Base-by-base conservation (phyloP, 2,113 vertebrate genomes). In the Nematolebias whitei region DNA sequence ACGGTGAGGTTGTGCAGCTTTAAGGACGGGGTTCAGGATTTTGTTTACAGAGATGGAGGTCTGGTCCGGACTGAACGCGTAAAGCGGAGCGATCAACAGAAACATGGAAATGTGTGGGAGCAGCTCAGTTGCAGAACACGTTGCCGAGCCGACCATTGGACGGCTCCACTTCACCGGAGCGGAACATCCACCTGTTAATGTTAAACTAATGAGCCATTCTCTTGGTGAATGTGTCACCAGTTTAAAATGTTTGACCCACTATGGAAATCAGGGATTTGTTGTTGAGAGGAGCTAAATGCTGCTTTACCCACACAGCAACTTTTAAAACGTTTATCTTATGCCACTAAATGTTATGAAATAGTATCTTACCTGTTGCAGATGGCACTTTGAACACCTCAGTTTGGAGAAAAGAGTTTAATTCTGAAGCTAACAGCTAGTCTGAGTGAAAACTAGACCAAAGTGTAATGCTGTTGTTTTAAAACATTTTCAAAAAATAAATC, bases 181-280 rank as follows among this genome's bases (percentile, higher is more conserved):
- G 87, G 76, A 91, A 92, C 90, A 94, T 91, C 82, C 71, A 68
- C 86, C 86, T 89, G 91, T 92, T 93, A 94, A 93, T 92, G 88
- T 89, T 90, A 90, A 90, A 91, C 91, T 92, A 92, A 87, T 90
- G 87, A 92, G 87, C 63, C 63, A 81, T 68, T 85, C 88, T 87
- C 87, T 85, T 63, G 77, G 87, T 90, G 87, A 82, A 86, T 65
- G 63, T 72, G 57, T 90, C 86, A 92, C 90, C 86, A 18, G 50
- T 55, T 68, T 57, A 49, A 83, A 75, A 66, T 49, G 52, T 47
- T 48, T 49, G 51, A 65, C 47, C 23, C 61, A 55, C 9, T 10
- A 26, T 52, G 39, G 74, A 65, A 82, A 74, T 79, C 51, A 63
- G 40, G 35, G n/a, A 16, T 23, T 35, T 51, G 47, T 18, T 55